Evolutionary conservation across 2,797 vertebrate species (phyloP).

Genomic region (Lithobates sylvaticus): DNA sequence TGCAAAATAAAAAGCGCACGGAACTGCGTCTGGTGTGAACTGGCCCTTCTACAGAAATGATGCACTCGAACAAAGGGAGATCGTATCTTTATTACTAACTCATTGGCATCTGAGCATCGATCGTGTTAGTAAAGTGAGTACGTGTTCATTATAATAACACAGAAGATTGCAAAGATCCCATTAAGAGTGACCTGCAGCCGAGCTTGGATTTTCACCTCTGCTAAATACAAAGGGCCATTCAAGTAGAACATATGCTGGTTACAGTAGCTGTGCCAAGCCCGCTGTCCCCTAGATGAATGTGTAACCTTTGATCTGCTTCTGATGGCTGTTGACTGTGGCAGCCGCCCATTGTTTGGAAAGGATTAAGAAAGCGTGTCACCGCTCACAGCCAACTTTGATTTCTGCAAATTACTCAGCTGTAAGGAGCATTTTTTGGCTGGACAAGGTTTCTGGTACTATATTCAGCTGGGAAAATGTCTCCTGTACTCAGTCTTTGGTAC

Average conservation of each 20-base stretch:
- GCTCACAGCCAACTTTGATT: conserved; percentile 68
- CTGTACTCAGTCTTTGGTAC: not conserved
- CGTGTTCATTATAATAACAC: not conserved
- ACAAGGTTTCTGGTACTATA: conserved; percentile 65
- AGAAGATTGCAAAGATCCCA: not conserved
- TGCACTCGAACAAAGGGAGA: too few relatives aligned
- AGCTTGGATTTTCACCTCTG: not conserved
- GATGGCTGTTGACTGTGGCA: conserved; percentile 50
- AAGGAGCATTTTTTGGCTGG: conserved; percentile 66
- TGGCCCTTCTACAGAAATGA: too few relatives aligned
- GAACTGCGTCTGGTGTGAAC: too few relatives aligned
- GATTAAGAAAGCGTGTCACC: conserved; percentile 63
- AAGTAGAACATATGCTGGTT: conserved; percentile 8
- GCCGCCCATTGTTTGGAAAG: conserved; percentile 46
- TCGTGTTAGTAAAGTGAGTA: not conserved
- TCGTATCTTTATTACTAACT: too few relatives aligned
- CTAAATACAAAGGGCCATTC: not conserved
- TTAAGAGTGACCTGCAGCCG: conserved; percentile 60
- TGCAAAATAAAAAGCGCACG: too few relatives aligned
- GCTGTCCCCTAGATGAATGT: conserved; percentile 42
- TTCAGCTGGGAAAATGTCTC: conserved; percentile 52
- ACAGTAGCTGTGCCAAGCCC: conserved; percentile 20
- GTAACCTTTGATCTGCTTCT: conserved; percentile 8
- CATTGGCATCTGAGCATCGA: too few relatives aligned
- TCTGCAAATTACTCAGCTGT: conserved; percentile 65